Evolutionary conservation across 1,140 invertebrate species (phyloP), one percentile per base, ranked within the genome.

Genomic region (Zaprionus inermis): DNA sequence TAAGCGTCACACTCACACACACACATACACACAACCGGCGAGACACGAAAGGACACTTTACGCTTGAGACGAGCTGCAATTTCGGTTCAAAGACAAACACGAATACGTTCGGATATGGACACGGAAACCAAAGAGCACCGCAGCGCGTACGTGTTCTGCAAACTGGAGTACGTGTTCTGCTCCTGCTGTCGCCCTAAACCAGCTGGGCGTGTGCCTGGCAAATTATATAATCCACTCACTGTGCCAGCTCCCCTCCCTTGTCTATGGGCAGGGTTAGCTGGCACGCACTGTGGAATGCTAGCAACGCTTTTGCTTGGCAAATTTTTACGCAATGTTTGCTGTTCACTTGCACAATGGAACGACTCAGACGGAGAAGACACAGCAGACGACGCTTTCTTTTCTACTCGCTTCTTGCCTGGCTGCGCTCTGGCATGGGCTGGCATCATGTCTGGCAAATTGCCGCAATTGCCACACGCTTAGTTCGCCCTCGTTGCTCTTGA

Each of bases 41-140:
- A 88, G 24, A 88, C 83, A 88, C 83, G 83, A 89, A 88, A 88
- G 84, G 80, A 88, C 83, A 88, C 83, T 88, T 88, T 83, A 74
- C 84, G 84, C 84, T 83, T 64, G 83, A 88, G 83, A 83, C 83
- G 80, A 72, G 79, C 78, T 79, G 24, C 67, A 70, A 80, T 80
- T 84, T 84, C 51, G 59, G 72, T 63, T 73, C 60, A 70, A 80
- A 80, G 77, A 80, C 70, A 71, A 41, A 34, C 28, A n/a, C 16
- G 54, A 30, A 56, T 32, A 61, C 69, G 76, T 44, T 7, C 72
- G 72, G 66, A 57, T 52, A 69, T 57, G 71, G 46, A 78, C 63
- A 78, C 57, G 75, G 61, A 78, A 75, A 57, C 72, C 68, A 58
- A 78, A 71, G 79, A 73, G 51, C 66, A 72, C 18, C 44, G 18